Evolutionary conservation across 2,113 vertebrate genomes (phyloP), one percentile per base, ranked within the genome.

Genomic region (Brachyhypopomus gauderio): DNA sequence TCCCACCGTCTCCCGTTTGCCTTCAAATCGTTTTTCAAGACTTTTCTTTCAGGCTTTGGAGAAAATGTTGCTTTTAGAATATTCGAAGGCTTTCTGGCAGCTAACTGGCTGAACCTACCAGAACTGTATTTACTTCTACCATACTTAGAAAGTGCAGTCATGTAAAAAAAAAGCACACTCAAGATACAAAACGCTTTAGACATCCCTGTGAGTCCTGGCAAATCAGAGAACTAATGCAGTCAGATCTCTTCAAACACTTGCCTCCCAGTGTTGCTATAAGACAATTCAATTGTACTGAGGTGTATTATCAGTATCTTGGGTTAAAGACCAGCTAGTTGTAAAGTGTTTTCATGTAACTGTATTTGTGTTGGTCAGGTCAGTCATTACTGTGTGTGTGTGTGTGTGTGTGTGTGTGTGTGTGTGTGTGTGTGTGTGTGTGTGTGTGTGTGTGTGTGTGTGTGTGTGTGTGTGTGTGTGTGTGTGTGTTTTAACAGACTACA

Each of bases 1-100:
- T 88, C 73, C 89, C 82, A 88, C 36, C 78, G 82, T 89, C 82
- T 88, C 76, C 83, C 83, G 88, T 80, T 86, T 88, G 89, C 84
- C 67, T 66, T 88, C 90, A 85, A 88, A 92, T 89, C 85, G 70
- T 81, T 90, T 93, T 92, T 90, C 88, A 92, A 91, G 89, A 84
- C 76, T 58, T 80, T 88, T 85, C 56, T 66, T 62, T 60, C 48
- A 83, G 86, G 59, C 67, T 71, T 59, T 79, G 73, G 72, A 75
- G 84, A 88, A 88, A 75, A 74, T 78, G 23, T 62, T 79, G 59
- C 81, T 84, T 84, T 91, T 90, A 88, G 79, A 85, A 88, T 84
- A 85, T 91, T 90, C 88, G 79, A 85, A 88, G 82, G 85, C 72
- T 85, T 86, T 77, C 77, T 88, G 89, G 86, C 77, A 83, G 81